Conservation (phyloP, 2,888 invertebrate genomes). For the Tigriopus californicus region DNA sequence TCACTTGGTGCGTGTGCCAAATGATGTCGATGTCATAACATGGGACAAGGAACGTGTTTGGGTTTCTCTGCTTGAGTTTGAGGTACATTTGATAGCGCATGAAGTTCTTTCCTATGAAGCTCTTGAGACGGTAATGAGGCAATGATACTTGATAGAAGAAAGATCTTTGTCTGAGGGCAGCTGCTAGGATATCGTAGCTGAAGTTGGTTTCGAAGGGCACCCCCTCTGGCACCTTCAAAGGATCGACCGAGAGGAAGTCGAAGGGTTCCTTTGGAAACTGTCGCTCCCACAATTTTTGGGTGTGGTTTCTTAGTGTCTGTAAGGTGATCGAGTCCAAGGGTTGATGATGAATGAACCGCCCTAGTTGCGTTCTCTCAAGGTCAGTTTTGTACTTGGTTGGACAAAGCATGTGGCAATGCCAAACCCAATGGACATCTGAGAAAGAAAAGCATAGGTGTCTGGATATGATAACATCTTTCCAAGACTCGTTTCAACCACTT, state of each 20-base stretch:
- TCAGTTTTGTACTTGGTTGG: constrained; percentile 9
- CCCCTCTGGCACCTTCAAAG: background rate
- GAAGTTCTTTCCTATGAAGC: constrained; percentile 16
- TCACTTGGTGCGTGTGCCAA: constrained; percentile 19
- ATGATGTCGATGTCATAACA: constrained; percentile 20
- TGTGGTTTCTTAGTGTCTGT: constrained; percentile 4
- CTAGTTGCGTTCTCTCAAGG: background rate
- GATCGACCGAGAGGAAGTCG: background rate
- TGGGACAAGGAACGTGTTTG: constrained; percentile 18
- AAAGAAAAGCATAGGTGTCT: background rate
- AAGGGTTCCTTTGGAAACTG: constrained; percentile 17
- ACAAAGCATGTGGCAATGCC: constrained; percentile 19
- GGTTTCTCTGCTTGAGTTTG: constrained; percentile 17
- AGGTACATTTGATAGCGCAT: constrained; percentile 18
- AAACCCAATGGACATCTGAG: constrained; percentile 19
- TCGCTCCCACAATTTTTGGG: constrained; percentile 15
- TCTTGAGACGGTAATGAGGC: constrained; percentile 17
- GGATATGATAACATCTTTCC: background rate
- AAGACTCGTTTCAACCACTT: background rate
- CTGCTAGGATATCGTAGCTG: constrained; percentile 17
- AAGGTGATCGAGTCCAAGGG: background rate
- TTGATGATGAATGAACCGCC: background rate
- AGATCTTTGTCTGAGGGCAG: constrained; percentile 18
- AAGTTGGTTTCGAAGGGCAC: constrained; percentile 4
- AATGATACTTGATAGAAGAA: constrained; percentile 19